phyloP scores from a whole-genome alignment of 1,140 invertebrate species.

The Trichonephila clavipes region DNA sequence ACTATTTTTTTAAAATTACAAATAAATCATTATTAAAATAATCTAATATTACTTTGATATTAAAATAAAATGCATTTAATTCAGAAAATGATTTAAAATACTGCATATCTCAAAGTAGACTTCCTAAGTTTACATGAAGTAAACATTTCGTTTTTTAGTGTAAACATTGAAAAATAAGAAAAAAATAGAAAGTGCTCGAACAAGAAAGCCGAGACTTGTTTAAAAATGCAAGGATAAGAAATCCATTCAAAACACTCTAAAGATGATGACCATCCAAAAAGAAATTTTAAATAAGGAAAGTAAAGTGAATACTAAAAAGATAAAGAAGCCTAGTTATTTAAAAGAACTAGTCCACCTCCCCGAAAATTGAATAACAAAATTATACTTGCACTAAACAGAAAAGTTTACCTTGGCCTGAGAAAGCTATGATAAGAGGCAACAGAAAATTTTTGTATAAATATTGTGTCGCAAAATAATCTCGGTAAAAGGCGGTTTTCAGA shows the following conservation, averaged over 20 bases:
- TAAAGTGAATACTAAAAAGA: not conserved
- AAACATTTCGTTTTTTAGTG: too few relatives aligned
- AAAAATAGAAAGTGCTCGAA: not conserved
- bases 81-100: too few relatives aligned
- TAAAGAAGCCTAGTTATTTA: conserved; percentile 6
- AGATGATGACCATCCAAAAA: not conserved
- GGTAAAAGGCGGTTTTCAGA: not conserved
- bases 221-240: not conserved
- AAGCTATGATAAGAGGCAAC: not conserved
- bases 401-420: conserved; percentile 1
- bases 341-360: not conserved
- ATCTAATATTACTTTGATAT: too few relatives aligned
- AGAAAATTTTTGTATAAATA: not conserved
- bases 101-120: too few relatives aligned
- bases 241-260: not conserved
- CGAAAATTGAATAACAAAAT: conserved; percentile 10
- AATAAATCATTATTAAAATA: too few relatives aligned
- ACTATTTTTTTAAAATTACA: too few relatives aligned
- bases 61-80: too few relatives aligned
- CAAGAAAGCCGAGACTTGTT: not conserved
- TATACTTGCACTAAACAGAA: conserved; percentile 7
- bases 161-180: too few relatives aligned
- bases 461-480: not conserved
- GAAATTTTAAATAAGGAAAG: not conserved
- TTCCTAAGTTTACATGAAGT: too few relatives aligned